phyloP scores from a whole-genome alignment of 2,113 vertebrate genomes.

The Salvator merianae region DNA sequence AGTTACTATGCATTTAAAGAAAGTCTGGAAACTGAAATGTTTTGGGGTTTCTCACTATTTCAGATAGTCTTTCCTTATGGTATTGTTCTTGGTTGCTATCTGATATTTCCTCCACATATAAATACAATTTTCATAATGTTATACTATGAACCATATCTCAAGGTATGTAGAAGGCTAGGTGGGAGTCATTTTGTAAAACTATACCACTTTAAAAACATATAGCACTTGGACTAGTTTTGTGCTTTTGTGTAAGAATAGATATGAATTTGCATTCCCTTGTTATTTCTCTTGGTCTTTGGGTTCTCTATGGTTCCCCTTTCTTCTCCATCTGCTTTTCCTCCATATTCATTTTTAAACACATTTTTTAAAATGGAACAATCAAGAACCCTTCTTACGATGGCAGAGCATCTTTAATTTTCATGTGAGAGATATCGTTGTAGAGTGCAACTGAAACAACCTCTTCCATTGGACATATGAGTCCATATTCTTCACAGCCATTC shows the following conservation, averaged over 20 bases:
- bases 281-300: not conserved
- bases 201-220: not conserved
- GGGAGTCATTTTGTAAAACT: not conserved
- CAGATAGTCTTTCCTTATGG: too few relatives aligned
- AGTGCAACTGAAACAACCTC: slow-evolving; percentile 95
- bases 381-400: slow-evolving; percentile 90
- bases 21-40: too few relatives aligned
- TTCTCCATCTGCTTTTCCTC: not conserved
- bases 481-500: slow-evolving; percentile 97
- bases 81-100: too few relatives aligned
- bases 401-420: slow-evolving; percentile 96
- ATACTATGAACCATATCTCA: too few relatives aligned
- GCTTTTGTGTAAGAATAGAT: not conserved
- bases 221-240: not conserved
- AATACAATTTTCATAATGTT: too few relatives aligned
- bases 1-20: too few relatives aligned
- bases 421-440: slow-evolving; percentile 95
- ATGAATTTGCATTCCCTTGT: not conserved
- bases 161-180: too few relatives aligned
- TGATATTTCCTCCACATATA: too few relatives aligned
- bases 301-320: not conserved
- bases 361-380: slow-evolving; percentile 1
- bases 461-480: slow-evolving; percentile 96
- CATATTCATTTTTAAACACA: slow-evolving; percentile 1
- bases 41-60: too few relatives aligned